phyloP scores from a whole-genome alignment of 2,888 invertebrate genomes.

The Germaria angustata region DNA sequence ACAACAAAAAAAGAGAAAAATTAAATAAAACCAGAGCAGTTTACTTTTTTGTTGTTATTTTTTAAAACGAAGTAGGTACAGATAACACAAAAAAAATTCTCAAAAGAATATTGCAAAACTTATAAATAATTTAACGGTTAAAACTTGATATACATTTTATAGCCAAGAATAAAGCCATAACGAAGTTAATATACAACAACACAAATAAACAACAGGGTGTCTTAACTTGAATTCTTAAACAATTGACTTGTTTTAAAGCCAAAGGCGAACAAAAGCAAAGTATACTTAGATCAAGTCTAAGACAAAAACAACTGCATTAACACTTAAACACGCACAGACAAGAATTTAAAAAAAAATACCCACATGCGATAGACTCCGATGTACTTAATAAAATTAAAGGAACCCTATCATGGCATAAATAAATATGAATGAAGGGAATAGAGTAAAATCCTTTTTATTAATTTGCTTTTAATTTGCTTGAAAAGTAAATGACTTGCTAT shows the following conservation, averaged over 20 bases:
- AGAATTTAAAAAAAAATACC: not conserved
- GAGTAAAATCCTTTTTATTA: not conserved
- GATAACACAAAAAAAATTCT: conserved; percentile 28
- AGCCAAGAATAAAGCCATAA: not conserved
- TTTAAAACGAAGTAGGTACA: not conserved
- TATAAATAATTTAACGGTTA: conserved; percentile 51
- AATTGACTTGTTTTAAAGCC: conserved; percentile 19
- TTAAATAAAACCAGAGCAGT: not conserved
- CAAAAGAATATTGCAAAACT: conserved; percentile 49
- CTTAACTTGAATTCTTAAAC: conserved; percentile 21
- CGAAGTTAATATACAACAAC: not conserved
- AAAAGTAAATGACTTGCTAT: conserved; percentile 36
- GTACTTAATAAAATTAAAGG: not conserved
- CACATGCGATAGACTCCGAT: not conserved
- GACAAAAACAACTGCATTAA: conserved; percentile 30
- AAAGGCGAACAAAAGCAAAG: conserved; percentile 3
- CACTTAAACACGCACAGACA: conserved; percentile 56
- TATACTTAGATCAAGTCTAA: conserved; percentile 30
- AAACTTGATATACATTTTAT: conserved; percentile 48
- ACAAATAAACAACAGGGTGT: conserved; percentile 44
- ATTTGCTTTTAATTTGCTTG: not conserved
- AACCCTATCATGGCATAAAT: not conserved
- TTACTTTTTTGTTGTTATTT: not conserved
- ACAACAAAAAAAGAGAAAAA: not conserved
- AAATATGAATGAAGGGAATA: conserved; percentile 1